These are phyloP conservation scores for Selene dorsalis DNA, from an alignment of 2,797 vertebrate genomes.

Conservation along the genomic window DNA sequence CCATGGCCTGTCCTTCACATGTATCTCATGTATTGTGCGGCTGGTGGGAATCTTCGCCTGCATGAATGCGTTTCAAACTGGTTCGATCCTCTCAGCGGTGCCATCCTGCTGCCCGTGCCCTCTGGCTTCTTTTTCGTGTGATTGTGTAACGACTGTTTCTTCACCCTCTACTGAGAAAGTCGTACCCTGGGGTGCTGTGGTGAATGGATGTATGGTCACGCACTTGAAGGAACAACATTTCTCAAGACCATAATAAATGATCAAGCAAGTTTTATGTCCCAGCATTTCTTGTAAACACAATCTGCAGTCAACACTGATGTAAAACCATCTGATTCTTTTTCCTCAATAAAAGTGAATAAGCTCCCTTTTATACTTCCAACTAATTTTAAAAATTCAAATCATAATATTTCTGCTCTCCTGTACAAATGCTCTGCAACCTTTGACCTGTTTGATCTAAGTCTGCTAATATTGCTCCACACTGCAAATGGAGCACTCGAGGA, in stretches of 20 bases:
- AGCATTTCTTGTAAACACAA: neutral
- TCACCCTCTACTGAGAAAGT: conserved; percentile 12
- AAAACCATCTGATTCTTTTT: neutral
- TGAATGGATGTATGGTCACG: conserved; percentile 9
- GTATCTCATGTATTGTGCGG: neutral
- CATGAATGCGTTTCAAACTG: conserved; percentile 15
- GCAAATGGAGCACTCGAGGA: conserved; percentile 18
- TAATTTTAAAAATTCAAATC: neutral
- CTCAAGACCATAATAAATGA: neutral
- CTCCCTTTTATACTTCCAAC: neutral
- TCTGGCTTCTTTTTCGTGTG: conserved; percentile 13
- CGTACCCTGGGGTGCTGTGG: neutral
- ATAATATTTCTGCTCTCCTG: neutral
- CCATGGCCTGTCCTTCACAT: neutral
- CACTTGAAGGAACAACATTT: conserved; percentile 4
- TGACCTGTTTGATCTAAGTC: conserved; percentile 26
- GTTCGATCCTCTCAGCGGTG: neutral
- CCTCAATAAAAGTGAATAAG: neutral
- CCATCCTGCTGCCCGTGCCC: neutral
- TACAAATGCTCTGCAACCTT: neutral
- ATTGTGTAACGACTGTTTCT: conserved; percentile 40
- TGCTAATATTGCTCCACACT: neutral
- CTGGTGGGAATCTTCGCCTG: neutral
- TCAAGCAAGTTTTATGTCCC: neutral
- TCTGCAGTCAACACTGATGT: neutral